Conservation (phyloP, 2,797 vertebrate species). For the Psittacula derbiana region DNA sequence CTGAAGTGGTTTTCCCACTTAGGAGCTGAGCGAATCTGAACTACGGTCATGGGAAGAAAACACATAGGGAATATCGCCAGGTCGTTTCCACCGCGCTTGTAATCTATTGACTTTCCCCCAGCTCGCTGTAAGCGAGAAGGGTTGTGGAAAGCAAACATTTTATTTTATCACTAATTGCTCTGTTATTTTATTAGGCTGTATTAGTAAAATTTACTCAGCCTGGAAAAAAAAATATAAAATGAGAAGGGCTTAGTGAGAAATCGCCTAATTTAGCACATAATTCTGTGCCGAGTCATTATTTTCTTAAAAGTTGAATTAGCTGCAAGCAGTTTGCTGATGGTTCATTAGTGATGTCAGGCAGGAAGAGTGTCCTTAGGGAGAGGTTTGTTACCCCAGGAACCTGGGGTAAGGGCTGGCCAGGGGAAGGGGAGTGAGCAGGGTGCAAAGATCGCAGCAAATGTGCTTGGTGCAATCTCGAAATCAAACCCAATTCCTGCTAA, state of each 20-base stretch:
- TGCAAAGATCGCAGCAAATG: background rate
- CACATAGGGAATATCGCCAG: conserved; percentile 16
- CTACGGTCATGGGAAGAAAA: background rate
- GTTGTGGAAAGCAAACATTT: conserved; percentile 55
- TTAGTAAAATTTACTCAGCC: conserved; percentile 67
- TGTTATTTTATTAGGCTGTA: conserved; percentile 63
- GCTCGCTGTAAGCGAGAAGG: background rate
- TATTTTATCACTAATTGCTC: conserved; percentile 67
- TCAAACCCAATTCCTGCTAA: background rate
- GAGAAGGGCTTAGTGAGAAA: conserved; percentile 60
- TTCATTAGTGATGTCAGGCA: conserved; percentile 53
- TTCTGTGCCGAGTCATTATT: conserved; percentile 68
- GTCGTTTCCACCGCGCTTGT: background rate
- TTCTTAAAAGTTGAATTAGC: conserved; percentile 72
- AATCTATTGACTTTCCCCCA: conserved; percentile 43
- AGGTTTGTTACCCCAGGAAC: conserved; percentile 34
- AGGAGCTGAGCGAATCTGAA: conserved; percentile 46
- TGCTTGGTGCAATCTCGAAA: background rate
- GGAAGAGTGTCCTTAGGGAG: conserved; percentile 52
- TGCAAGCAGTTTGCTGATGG: conserved; percentile 57
- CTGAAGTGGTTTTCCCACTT: conserved; percentile 24
- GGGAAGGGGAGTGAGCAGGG: background rate
- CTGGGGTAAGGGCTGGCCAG: conserved; percentile 24
- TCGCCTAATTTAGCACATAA: conserved; percentile 69
- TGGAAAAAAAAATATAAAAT: background rate